Conservation (phyloP, 2,888 invertebrate species). For the Hypena proboscidalis region DNA sequence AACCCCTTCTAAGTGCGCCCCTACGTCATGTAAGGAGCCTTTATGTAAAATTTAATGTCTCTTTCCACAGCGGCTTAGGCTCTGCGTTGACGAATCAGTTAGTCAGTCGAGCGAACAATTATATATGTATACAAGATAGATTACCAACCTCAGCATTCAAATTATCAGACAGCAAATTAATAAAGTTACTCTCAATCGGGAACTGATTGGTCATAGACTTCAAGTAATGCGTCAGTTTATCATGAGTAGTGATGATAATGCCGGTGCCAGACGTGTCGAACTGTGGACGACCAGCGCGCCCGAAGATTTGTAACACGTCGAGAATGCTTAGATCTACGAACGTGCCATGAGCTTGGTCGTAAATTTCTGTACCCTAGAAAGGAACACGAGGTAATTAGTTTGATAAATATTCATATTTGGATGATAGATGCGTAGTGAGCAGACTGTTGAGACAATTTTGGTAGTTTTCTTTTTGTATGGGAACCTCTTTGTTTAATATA, state of each 20-base stretch:
- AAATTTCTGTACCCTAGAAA: slow-evolving; percentile 96
- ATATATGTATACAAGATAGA: no score
- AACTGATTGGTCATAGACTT: slow-evolving; percentile 97
- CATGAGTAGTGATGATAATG: slow-evolving; percentile 96
- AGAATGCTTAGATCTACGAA: slow-evolving; percentile 98
- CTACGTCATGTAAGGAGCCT: no score
- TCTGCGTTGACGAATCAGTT: no score
- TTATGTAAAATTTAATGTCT: not conserved
- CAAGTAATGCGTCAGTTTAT: slow-evolving; percentile 96
- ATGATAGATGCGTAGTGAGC: no score
- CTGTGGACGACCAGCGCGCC: slow-evolving; percentile 99
- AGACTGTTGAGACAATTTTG: no score
- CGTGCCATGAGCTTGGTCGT: slow-evolving; percentile 97
- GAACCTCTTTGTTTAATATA: not conserved
- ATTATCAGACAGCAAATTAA: slow-evolving; percentile 96
- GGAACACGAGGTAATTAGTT: slow-evolving; percentile 4
- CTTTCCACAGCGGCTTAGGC: not conserved
- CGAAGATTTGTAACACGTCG: slow-evolving; percentile 99
- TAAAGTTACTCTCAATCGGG: slow-evolving; percentile 99
- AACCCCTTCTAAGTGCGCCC: no score
- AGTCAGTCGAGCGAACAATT: no score
- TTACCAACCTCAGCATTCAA: slow-evolving; percentile 96
- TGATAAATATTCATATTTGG: no score
- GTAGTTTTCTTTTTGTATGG: no score
- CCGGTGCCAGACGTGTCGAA: slow-evolving; percentile 98